Evolutionary conservation across 2,113 vertebrate species (phyloP).

Genomic region (Coryphaenoides rupestris): DNA sequence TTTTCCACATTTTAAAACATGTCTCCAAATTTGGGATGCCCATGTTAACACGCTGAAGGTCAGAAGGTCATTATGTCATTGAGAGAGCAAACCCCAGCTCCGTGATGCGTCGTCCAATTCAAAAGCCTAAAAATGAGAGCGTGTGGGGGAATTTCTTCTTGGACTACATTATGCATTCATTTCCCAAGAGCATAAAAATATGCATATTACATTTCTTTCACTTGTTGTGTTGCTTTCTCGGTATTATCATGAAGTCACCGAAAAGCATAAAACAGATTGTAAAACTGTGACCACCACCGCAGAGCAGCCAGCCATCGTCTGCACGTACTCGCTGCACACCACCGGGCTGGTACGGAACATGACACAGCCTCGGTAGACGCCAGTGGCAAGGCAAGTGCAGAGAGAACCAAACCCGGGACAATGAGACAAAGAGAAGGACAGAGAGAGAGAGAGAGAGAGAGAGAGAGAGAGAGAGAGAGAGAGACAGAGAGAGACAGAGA

Average conservation of each 20-base stretch:
- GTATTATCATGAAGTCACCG: background rate
- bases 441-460: slow-evolving; percentile 7
- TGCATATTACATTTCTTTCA: background rate
- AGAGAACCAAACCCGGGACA: background rate
- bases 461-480: slow-evolving; percentile 5
- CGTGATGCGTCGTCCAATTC: background rate
- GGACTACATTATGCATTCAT: background rate
- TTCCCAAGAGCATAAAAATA: background rate
- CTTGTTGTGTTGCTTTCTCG: background rate
- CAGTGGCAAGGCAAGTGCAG: background rate
- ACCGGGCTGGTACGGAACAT: too few relatives aligned
- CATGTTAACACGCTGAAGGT: too few relatives aligned
- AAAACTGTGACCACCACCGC: too few relatives aligned
- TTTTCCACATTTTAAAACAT: too few relatives aligned
- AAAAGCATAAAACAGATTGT: background rate
- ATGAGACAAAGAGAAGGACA: slow-evolving; percentile 14
- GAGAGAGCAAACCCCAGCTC: too few relatives aligned
- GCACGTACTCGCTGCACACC: too few relatives aligned
- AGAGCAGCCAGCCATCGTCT: too few relatives aligned
- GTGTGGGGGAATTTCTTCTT: slow-evolving; percentile 35
- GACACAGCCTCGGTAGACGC: too few relatives aligned
- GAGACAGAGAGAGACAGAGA: slow-evolving; percentile 12
- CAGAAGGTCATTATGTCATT: too few relatives aligned
- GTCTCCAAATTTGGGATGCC: too few relatives aligned
- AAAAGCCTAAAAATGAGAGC: slow-evolving; percentile 19